Evolutionary conservation across 2,888 invertebrate genomes (phyloP).

Genomic region (Stictocephala bisonia): DNA sequence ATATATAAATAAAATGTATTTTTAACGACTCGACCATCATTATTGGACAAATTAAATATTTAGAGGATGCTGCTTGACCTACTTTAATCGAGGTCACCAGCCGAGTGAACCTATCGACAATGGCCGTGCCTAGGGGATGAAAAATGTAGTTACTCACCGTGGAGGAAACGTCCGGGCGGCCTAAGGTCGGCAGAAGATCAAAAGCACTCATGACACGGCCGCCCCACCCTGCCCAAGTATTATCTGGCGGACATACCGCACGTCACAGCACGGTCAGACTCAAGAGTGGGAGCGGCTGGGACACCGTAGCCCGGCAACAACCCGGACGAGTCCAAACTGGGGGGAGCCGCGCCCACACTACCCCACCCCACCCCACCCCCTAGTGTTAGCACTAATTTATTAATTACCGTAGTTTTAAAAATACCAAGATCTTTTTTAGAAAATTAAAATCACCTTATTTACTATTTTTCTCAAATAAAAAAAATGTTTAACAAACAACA

Average conservation of each 20-base stretch:
- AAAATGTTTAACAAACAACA: too few species aligned
- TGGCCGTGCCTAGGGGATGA: neutral
- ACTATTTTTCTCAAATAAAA: too few species aligned
- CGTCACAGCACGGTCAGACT: too few species aligned
- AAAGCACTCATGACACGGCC: conserved; percentile 29
- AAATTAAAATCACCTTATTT: too few species aligned
- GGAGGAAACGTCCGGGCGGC: neutral
- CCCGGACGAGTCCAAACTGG: conserved; percentile 6
- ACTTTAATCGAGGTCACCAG: conserved; percentile 21
- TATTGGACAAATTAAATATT: neutral
- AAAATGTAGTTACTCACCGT: conserved; percentile 5
- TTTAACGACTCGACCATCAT: too few species aligned
- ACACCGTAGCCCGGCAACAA: conserved; percentile 5
- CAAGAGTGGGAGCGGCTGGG: neutral
- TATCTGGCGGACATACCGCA: conserved; percentile 23
- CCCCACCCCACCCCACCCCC: conserved; percentile 1
- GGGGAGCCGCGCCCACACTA: conserved; percentile 12
- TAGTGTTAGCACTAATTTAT: too few species aligned
- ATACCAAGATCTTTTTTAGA: too few species aligned
- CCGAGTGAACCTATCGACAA: neutral
- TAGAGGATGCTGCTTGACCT: conserved; percentile 16
- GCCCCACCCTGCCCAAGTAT: conserved; percentile 29
- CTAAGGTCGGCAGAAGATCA: neutral
- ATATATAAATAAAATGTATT: too few species aligned
- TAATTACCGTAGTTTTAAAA: too few species aligned